Conservation (phyloP, 92 coral and sea anemone species). For the Actinostola sp. region DNA sequence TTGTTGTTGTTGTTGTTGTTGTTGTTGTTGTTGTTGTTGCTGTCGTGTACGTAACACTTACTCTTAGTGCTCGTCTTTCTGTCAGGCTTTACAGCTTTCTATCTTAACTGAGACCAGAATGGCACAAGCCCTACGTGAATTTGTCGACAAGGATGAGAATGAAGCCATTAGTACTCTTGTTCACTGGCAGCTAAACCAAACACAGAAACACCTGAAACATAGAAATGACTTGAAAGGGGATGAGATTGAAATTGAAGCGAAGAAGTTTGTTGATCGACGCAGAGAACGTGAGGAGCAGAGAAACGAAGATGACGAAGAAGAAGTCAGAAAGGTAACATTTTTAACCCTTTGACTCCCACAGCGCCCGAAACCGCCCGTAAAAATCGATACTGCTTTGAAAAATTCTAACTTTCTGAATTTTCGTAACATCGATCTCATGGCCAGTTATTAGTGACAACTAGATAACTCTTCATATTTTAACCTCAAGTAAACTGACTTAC, state of each 20-base stretch:
- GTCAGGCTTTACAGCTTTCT: conserved; percentile 78
- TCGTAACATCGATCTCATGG: too few species aligned
- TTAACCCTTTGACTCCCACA: too few species aligned
- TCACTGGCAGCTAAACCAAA: conserved; percentile 84
- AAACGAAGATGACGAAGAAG: conserved; percentile 69
- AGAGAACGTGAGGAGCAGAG: conserved; percentile 65
- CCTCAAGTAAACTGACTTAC: too few species aligned
- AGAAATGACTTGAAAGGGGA: conserved; percentile 74
- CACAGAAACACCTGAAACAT: conserved; percentile 72
- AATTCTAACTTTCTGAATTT: too few species aligned
- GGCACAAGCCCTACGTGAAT: conserved; percentile 94
- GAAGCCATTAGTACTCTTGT: conserved; percentile 89
- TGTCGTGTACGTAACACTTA: not conserved
- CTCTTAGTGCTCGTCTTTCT: not conserved
- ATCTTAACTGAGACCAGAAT: conserved; percentile 87
- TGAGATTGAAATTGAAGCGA: conserved; percentile 75
- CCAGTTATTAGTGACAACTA: too few species aligned
- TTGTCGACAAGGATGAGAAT: conserved; percentile 95
- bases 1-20: too few species aligned
- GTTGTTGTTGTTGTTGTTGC: too few species aligned
- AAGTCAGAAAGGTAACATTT: conserved; percentile 78
- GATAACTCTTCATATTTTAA: too few species aligned
- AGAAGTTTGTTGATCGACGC: conserved; percentile 61
- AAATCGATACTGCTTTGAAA: not conserved
- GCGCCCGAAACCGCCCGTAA: not conserved